These are phyloP conservation scores for Potamilus streckersoni DNA, from an alignment of 1,140 invertebrate species.

Conservation along the genomic window DNA sequence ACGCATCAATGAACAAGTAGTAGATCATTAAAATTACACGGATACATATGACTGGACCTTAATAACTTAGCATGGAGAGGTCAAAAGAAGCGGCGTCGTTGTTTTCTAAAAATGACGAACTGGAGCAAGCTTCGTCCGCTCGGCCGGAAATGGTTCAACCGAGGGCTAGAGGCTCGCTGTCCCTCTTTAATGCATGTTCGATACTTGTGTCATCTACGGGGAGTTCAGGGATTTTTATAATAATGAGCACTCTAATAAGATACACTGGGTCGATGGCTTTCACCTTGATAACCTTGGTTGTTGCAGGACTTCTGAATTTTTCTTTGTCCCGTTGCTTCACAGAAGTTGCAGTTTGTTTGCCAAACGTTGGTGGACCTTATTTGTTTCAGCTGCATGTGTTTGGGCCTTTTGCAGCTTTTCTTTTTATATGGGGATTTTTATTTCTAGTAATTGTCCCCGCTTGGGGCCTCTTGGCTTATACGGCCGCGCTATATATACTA, in stretches of 20 bases:
- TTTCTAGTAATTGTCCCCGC: constrained; percentile 77
- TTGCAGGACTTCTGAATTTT: constrained; percentile 40
- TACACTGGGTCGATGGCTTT: constrained; percentile 40
- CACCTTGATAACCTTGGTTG: constrained; percentile 36
- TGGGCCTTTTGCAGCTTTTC: constrained; percentile 87
- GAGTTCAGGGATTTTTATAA: constrained; percentile 40
- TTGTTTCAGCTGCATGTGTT: constrained; percentile 91
- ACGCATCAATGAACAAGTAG: too few species aligned
- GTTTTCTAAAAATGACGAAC: too few species aligned
- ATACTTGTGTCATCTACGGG: constrained; percentile 42
- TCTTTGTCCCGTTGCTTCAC: constrained; percentile 87
- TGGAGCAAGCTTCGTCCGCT: too few species aligned
- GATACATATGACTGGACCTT: too few species aligned
- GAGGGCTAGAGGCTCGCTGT: not conserved
- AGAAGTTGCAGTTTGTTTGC: constrained; percentile 91
- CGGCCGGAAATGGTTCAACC: too few species aligned
- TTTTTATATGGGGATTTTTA: constrained; percentile 88
- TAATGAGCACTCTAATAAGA: constrained; percentile 35
- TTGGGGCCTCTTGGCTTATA: constrained; percentile 63
- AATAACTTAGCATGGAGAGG: too few species aligned
- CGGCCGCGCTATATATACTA: constrained; percentile 42
- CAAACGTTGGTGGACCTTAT: constrained; percentile 96
- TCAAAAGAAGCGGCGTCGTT: too few species aligned
- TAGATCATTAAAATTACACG: too few species aligned
- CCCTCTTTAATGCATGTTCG: constrained; percentile 22